Evolutionary conservation across 2,797 vertebrate species (phyloP), one percentile per base, ranked within the genome.

Genomic region (Sebastes paucispinis): DNA sequence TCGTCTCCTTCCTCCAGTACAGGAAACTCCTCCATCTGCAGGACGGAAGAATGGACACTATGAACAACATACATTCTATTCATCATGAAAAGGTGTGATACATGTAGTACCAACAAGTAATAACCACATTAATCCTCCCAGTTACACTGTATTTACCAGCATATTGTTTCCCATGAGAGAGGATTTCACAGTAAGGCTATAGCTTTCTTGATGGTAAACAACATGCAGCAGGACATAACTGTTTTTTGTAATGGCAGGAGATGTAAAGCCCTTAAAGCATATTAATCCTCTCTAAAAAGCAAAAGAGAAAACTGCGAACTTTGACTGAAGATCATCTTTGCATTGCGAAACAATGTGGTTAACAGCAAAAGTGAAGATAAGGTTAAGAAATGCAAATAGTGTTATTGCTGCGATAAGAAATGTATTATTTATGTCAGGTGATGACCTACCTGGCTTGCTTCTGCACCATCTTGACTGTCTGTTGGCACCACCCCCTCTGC

Each of bases 381-480:
- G 43, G 43, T 25, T 31, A 5, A 7, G 4, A 78, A 39, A 63
- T 54, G 4, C n/a, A n/a, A 10, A 22, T 1, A 55, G 18, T 32
- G 3, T 25, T 57, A 54, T 32, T 47, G 14, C 31, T 60, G 32
- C 27, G 1, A 12, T n/a, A 1, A 54, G 50, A 9, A 54, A 54
- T 54, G n/a, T 54, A 54, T 20, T 54, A 54, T 54, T n/a, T 12
- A 25, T 31, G 12, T 70, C 8, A 25, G 13, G 24, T 43, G 52
- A 27, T 9, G 22, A 16, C 95, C 89, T 89, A 98, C 98, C 94
- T 98, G 97, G 89, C 94, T 95, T 86, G 93, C 94, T 80, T 98
- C 97, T 66, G 96, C 95, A 20, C 93, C 95, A 16, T 99, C 98
- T 78, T 97, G 97, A 84, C 94, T 96, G 83, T 97, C 97, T 6